These are phyloP conservation scores for Polyergus mexicanus DNA, from an alignment of 1,140 invertebrate genomes.

Conservation along the genomic window DNA sequence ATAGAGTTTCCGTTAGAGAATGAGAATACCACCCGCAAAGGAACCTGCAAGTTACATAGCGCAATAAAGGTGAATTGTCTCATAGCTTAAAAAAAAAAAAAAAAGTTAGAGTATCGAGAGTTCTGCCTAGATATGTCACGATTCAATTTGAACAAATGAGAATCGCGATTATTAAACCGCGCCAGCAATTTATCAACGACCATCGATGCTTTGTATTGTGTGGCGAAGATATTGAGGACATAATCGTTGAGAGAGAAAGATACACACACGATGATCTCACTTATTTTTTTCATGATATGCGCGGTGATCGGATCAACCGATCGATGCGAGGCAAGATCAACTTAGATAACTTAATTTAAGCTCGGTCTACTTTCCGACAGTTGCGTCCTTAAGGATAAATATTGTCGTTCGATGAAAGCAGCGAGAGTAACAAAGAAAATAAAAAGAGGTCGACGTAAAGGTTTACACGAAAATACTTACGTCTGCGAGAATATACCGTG, in stretches of 20 bases:
- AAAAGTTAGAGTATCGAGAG: conserved; percentile 45
- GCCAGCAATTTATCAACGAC: conserved; percentile 72
- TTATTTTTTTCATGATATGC: conserved; percentile 68
- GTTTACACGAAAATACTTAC: background rate
- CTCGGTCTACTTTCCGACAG: conserved; percentile 44
- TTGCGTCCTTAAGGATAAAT: conserved; percentile 28
- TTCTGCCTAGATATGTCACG: conserved; percentile 20
- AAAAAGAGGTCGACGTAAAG: background rate
- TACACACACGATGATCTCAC: conserved; percentile 71
- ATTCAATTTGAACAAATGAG: conserved; percentile 54
- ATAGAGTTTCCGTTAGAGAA: conserved; percentile 32
- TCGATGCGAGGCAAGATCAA: conserved; percentile 16
- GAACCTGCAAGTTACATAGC: background rate
- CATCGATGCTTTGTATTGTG: conserved; percentile 65
- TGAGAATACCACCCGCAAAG: conserved; percentile 36
- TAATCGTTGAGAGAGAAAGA: conserved; percentile 23
- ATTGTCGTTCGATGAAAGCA: background rate
- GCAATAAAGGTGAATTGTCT: conserved; percentile 1
- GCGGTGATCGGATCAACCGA: conserved; percentile 24
- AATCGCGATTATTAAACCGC: conserved; percentile 12
- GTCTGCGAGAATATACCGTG: background rate
- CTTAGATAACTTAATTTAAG: conserved; percentile 20
- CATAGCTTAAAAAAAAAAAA: background rate
- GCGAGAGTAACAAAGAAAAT: background rate
- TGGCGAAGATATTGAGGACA: conserved; percentile 33